Evolutionary conservation across 2,113 vertebrate species (phyloP).

Genomic region (Camelus dromedarius): DNA sequence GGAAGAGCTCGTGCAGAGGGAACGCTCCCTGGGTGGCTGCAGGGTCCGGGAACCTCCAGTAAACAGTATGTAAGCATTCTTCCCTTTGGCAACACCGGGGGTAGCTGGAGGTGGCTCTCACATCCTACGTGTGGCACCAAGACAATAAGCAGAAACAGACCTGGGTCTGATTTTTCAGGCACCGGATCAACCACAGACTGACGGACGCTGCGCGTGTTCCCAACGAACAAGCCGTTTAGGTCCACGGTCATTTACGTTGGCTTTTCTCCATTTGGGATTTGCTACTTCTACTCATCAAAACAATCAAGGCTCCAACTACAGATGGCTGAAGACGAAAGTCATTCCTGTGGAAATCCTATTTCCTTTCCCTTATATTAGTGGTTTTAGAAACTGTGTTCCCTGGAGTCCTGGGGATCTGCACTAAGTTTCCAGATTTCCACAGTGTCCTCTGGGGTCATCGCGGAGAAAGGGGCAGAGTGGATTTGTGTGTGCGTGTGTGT

Average conservation of each 20-base stretch:
- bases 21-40: too few species aligned
- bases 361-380: slow-evolving; percentile 44
- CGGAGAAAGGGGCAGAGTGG: not conserved
- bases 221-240: not conserved
- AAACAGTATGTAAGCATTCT: not conserved
- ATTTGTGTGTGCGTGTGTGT: not conserved
- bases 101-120: not conserved
- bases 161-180: not conserved
- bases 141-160: not conserved
- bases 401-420: slow-evolving; percentile 50
- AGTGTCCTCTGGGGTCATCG: not conserved
- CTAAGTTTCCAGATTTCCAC: slow-evolving; percentile 33
- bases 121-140: not conserved
- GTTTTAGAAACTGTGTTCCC: slow-evolving; percentile 42
- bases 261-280: not conserved
- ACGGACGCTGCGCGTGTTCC: not conserved
- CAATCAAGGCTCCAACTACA: slow-evolving; percentile 37
- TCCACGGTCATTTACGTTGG: not conserved
- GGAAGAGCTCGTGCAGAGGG: not conserved
- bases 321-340: slow-evolving; percentile 32
- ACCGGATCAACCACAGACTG: not conserved
- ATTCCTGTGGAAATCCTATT: slow-evolving; percentile 56
- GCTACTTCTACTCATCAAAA: slow-evolving; percentile 46
- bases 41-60: not conserved
- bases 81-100: not conserved